Evolutionary conservation across 2,888 invertebrate species (phyloP), one percentile per base, ranked within the genome.

Genomic region (Liopterus haemorrhoidalis): DNA sequence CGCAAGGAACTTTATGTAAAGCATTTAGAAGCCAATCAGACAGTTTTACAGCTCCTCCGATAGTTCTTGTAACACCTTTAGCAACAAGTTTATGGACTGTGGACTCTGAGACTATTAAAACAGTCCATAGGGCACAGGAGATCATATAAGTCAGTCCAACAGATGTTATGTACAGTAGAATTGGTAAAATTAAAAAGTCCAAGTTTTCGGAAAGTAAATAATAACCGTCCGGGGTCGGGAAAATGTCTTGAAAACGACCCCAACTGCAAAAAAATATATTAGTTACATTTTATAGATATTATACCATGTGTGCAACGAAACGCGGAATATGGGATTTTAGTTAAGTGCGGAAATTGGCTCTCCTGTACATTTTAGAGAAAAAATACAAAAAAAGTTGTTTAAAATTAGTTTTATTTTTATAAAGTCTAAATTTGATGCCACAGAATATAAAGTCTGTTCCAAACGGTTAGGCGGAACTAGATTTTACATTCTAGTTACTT

Each of bases 31-130:
- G 59, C 66, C 77, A 78, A 54, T 82, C 81, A 1, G 81, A 79
- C 56, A 79, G 68, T 8, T 64, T 65, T 6, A 65, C 57, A 19
- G 69, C 66, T 52, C 72, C 70, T 9, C 68, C 61, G 33, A 74
- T 63, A 18, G 69, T 68, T 30, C 67, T 66, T 12, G 74, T 70
- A 36, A 76, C 53, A n/a, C n/a, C n/a, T n/a, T n/a, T n/a, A n/a
- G n/a, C 43, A 8, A 41, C 33, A 38, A 43, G 37, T 24, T 20
- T 42, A 64, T 85, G 80, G 2, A 81, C 75, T 4, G 84, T 70
- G 44, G 84, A 82, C 37, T 85, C 85, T 31, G 80, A 79, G 52
- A 80, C 76, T 43, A 82, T 70, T 59, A 86, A 72, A 0, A 74
- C 67, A 9, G 70, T 65, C 52, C 80, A 69, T 19, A 78, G 61